Evolutionary conservation across 2,113 vertebrate genomes (phyloP).

Genomic region (Struthidea cinerea): DNA sequence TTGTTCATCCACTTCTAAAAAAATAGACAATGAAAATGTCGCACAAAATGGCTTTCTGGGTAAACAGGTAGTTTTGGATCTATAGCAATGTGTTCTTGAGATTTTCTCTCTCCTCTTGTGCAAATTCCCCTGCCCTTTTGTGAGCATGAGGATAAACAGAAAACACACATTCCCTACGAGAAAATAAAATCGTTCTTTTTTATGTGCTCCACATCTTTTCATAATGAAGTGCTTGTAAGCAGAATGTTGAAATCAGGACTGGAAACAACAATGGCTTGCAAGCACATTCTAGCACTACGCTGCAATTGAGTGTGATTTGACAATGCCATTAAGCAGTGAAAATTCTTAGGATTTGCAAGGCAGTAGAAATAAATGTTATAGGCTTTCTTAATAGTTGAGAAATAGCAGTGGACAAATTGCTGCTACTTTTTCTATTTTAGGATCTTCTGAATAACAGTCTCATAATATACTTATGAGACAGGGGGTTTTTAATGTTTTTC

Average conservation of each 20-base stretch:
- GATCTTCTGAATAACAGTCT: not conserved
- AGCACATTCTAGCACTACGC: not conserved
- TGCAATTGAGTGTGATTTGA: slow-evolving; percentile 4
- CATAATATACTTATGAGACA: not conserved
- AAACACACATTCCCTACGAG: not conserved
- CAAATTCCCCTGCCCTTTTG: not conserved
- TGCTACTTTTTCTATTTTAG: not conserved
- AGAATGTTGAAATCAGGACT: not conserved
- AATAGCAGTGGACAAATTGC: not conserved
- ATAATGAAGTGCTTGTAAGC: not conserved
- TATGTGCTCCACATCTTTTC: not conserved
- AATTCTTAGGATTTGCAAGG: not conserved
- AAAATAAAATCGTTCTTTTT: not conserved
- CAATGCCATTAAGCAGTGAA: not conserved
- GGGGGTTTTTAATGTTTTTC: not conserved
- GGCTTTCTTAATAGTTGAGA: not conserved
- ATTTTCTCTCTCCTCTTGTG: not conserved
- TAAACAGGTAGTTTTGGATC: not conserved
- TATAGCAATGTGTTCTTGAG: not conserved
- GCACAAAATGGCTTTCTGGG: not conserved
- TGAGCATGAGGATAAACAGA: not conserved
- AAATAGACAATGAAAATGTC: not conserved
- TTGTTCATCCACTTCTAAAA: not conserved
- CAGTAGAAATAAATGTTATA: not conserved
- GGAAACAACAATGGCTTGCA: not conserved